These are phyloP conservation scores for Botia almorhae DNA, from an alignment of 2,797 vertebrate species.

Conservation along the genomic window DNA sequence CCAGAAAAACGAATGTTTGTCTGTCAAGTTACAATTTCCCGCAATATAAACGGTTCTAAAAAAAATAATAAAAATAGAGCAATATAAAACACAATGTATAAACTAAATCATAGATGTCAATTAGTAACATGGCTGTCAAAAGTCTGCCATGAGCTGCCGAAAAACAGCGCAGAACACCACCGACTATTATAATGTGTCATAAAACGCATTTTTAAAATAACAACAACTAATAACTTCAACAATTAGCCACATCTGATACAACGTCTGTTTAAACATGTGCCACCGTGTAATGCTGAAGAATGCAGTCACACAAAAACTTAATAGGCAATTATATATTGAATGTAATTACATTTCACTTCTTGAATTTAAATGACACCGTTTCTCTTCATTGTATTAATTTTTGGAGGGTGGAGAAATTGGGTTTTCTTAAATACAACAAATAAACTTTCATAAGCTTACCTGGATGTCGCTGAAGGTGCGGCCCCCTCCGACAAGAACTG, in stretches of 20 bases:
- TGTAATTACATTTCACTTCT: background rate
- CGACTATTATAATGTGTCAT: background rate
- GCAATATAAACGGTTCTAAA: too few relatives aligned
- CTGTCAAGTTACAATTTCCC: background rate
- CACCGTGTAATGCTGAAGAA: background rate
- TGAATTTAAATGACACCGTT: background rate
- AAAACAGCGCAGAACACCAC: background rate
- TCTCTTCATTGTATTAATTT: background rate
- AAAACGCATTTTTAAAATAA: background rate
- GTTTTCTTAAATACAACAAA: background rate
- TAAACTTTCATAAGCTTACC: conserved; percentile 48
- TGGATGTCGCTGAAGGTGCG: conserved; percentile 44
- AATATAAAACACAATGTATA: background rate
- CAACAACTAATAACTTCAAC: background rate
- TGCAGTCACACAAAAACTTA: conserved; percentile 31
- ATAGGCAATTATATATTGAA: background rate
- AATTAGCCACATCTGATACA: background rate
- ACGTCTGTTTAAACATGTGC: background rate
- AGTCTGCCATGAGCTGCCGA: background rate
- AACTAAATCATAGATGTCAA: background rate
- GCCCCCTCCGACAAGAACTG: conserved; percentile 28
- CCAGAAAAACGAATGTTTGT: background rate
- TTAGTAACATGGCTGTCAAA: background rate
- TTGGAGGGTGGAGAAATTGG: background rate
- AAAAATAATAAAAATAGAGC: background rate